Evolutionary conservation across 2,888 invertebrate genomes (phyloP), one percentile per base, ranked within the genome.

Genomic region (Apocheima hispidaria): DNA sequence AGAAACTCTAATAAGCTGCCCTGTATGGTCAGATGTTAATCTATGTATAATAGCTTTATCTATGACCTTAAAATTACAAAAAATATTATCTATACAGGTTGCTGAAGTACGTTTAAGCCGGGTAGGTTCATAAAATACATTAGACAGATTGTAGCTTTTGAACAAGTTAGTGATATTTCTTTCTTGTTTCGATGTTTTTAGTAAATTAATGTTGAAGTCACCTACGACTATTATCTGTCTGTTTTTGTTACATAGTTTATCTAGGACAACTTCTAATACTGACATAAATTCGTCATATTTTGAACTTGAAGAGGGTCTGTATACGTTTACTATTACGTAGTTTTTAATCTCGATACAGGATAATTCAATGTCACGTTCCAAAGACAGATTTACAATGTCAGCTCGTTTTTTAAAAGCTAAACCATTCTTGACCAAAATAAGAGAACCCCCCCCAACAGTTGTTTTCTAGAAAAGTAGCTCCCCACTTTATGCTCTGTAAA

Each of bases 231-330:
- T n/a, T 20, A 40, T 10, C 4, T 40, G 18, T 20, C 7, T 20
- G 4, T 18, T 40, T 20, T 20, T 40, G 2, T 20, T 20, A 20
- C 38, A 20, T 10, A 40, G 7, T 40, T 18, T 18, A 40, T 20
- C 9, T 12, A 40, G 3, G 20, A 20, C 38, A 20, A 1, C 38
- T 18, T 36, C 36, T 4, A 36, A 36, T 0, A 36, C 36, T 4
- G 14, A 36, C 2, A 36, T 1, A 36, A 36, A 36, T 14, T 36
- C 14, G 1, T 36, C 16, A 16, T 10, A 36, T 7, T 7, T 36
- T 36, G 36, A 16, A 40, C 38, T 40, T 20, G 38, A 40, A 40
- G 38, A 20, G 9, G 38, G 38, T 9, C 38, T 40, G 10, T 40
- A 40, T 3, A 40, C 38, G n/a, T 40, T 40, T 20, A 40, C 10